These are phyloP conservation scores for Athene cunicularia DNA, from an alignment of 2,113 vertebrate species.

Conservation along the genomic window DNA sequence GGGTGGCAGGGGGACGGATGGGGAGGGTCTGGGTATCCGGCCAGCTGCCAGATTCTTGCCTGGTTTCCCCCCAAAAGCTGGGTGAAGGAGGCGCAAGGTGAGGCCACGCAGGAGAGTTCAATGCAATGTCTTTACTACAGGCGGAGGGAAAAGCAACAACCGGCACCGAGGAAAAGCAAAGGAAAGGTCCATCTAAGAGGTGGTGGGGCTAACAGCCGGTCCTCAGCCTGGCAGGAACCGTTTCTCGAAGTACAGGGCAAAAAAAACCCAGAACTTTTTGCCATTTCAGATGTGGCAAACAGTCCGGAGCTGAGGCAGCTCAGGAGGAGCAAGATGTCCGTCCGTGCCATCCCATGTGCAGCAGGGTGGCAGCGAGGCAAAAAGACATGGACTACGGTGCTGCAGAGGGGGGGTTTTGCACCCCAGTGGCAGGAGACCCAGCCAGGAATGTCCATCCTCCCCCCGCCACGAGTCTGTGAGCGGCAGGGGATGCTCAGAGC, in stretches of 20 bases:
- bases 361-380: not conserved
- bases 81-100: rapidly evolving
- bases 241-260: not conserved
- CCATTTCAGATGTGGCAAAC: not conserved
- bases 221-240: rapidly evolving
- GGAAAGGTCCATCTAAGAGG: rapidly evolving
- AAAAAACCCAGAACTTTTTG: not conserved
- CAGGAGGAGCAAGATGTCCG: not conserved
- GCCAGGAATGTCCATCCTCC: too few relatives aligned
- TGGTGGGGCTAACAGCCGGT: not conserved
- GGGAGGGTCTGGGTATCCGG: not conserved
- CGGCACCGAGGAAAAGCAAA: not conserved
- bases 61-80: rapidly evolving
- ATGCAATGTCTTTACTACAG: conserved; percentile 36
- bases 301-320: rapidly evolving
- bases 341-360: rapidly evolving
- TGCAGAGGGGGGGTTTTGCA: too few relatives aligned
- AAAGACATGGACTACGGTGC: not conserved
- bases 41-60: not conserved
- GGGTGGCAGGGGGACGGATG: not conserved
- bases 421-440: too few relatives aligned
- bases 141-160: not conserved
- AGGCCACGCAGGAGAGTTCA: not conserved
- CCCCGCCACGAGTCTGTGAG: too few relatives aligned
- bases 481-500: not conserved